Conservation (phyloP, 2,888 invertebrate genomes). For the Noctua comes region DNA sequence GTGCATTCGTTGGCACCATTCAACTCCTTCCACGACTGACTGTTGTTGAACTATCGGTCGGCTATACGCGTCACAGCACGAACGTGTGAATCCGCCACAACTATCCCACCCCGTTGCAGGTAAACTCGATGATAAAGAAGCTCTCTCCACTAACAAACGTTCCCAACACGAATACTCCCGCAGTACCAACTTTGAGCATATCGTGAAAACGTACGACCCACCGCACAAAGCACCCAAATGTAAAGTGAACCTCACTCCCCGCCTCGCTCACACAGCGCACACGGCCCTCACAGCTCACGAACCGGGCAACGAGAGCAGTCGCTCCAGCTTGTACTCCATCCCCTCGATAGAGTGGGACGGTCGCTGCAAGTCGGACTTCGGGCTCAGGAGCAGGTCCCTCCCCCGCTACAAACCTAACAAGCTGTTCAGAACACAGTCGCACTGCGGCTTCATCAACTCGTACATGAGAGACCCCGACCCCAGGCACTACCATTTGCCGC, state of each 20-base stretch:
- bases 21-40: background rate
- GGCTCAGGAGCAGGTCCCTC: slow-evolving; percentile 77
- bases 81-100: slow-evolving; percentile 13
- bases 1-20: background rate
- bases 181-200: slow-evolving; percentile 77
- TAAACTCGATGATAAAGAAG: slow-evolving; percentile 72
- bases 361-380: slow-evolving; percentile 76
- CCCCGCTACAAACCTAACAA: slow-evolving; percentile 71
- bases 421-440: slow-evolving; percentile 83
- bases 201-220: slow-evolving; percentile 77
- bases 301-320: slow-evolving; percentile 73
- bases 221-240: slow-evolving; percentile 79
- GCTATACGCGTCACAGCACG: slow-evolving; percentile 7
- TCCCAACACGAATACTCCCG: slow-evolving; percentile 80
- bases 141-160: slow-evolving; percentile 74
- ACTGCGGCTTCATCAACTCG: slow-evolving; percentile 84
- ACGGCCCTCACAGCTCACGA: slow-evolving; percentile 64
- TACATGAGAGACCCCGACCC: slow-evolving; percentile 84
- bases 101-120: slow-evolving; percentile 74
- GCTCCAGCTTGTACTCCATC: slow-evolving; percentile 83
- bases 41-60: background rate
- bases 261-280: slow-evolving; percentile 52
- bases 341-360: slow-evolving; percentile 85
- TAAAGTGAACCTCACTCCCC: slow-evolving; percentile 78
- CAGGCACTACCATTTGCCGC: slow-evolving; percentile 85